Evolutionary conservation across 1,140 invertebrate species (phyloP).

Genomic region (Orchestia grillus): DNA sequence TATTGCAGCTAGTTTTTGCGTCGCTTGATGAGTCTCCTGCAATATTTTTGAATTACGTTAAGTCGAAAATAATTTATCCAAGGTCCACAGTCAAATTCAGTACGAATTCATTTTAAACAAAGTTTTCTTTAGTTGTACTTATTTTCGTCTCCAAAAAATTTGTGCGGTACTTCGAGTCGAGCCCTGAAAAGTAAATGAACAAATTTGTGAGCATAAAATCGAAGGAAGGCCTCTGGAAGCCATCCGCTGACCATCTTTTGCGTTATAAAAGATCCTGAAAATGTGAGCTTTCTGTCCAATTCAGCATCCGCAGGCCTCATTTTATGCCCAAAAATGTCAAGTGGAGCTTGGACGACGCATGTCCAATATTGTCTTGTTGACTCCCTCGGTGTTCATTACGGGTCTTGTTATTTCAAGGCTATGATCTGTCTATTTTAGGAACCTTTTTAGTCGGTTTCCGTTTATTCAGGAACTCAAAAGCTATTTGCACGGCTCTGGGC

Average conservation of each 20-base stretch:
- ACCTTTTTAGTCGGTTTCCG: slow-evolving; percentile 42
- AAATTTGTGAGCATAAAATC: background rate
- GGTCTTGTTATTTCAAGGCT: slow-evolving; percentile 46
- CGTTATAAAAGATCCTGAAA: background rate
- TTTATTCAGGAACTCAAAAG: slow-evolving; percentile 48
- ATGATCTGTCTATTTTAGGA: slow-evolving; percentile 48
- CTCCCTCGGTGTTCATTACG: slow-evolving; percentile 41
- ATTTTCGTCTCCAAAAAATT: background rate
- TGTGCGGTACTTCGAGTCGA: too few species aligned
- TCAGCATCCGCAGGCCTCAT: background rate
- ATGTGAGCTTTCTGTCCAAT: background rate
- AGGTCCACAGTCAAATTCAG: too few species aligned
- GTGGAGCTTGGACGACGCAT: slow-evolving; percentile 16
- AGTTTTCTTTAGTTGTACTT: background rate
- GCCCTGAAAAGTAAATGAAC: too few species aligned
- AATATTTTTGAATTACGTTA: too few species aligned
- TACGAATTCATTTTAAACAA: too few species aligned
- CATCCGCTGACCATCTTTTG: background rate
- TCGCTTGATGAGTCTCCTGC: too few species aligned
- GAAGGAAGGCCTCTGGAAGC: background rate
- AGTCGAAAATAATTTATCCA: too few species aligned
- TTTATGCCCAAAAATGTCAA: slow-evolving; percentile 30
- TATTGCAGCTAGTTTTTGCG: too few species aligned
- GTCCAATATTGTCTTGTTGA: slow-evolving; percentile 50
- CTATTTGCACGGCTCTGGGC: slow-evolving; percentile 1